Evolutionary conservation across 1,140 invertebrate species (phyloP).

Genomic region (Atta cephalotes): DNA sequence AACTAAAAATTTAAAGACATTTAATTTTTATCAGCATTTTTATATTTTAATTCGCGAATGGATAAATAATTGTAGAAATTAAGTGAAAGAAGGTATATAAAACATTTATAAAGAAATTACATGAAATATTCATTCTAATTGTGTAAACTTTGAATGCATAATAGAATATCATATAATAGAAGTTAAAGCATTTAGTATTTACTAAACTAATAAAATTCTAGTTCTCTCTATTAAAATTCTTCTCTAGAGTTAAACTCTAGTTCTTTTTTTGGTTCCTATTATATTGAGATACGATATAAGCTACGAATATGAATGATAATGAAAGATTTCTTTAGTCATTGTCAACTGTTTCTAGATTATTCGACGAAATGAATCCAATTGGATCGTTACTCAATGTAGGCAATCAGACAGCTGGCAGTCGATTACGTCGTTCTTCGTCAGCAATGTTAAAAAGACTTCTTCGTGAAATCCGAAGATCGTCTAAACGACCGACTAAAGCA

Average conservation of each 20-base stretch:
- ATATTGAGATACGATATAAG: neutral
- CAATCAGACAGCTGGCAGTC: conserved; percentile 67
- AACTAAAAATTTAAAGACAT: neutral
- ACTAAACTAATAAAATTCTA: neutral
- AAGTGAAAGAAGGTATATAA: neutral
- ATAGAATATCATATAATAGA: neutral
- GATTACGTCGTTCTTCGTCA: conserved; percentile 72
- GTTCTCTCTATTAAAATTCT: no score
- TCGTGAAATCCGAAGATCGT: neutral
- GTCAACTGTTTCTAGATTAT: conserved; percentile 30
- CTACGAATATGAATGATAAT: neutral
- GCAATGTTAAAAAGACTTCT: conserved; percentile 64
- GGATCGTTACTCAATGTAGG: conserved; percentile 8
- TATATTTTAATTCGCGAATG: neutral
- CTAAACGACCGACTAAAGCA: neutral
- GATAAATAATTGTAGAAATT: neutral
- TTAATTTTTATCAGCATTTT: neutral
- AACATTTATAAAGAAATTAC: neutral
- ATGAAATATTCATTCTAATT: neutral
- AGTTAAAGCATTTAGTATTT: neutral
- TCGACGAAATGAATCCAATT: conserved; percentile 55
- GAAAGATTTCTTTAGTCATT: conserved; percentile 33
- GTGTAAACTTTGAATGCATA: neutral
- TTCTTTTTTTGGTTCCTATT: neutral
- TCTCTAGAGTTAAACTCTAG: neutral